These are phyloP conservation scores for Sphaerophoria rueppellii DNA, from an alignment of 2,888 invertebrate genomes.

Conservation along the genomic window DNA sequence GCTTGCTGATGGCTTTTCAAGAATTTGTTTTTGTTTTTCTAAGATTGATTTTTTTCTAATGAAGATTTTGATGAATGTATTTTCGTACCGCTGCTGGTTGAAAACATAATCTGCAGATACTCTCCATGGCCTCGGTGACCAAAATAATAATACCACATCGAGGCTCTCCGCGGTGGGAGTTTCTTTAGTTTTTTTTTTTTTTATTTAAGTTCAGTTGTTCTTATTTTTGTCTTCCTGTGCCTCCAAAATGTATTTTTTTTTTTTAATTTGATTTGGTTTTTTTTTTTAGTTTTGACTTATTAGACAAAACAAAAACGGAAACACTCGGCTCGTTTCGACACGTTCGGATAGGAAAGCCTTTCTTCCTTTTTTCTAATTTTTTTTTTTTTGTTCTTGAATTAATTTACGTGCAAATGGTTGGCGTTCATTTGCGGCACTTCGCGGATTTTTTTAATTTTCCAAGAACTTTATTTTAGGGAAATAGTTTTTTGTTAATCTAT, in stretches of 20 bases:
- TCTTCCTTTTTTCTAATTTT: conserved; percentile 1
- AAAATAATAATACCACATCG: conserved; percentile 73
- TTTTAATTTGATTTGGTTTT: conserved; percentile 27
- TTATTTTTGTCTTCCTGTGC: conserved; percentile 46
- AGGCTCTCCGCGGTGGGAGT: conserved; percentile 71
- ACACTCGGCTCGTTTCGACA: conserved; percentile 64
- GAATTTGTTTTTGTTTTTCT: conserved; percentile 54
- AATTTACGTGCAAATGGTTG: conserved; percentile 62
- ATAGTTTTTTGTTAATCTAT: conserved; percentile 22
- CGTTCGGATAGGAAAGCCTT: conserved; percentile 24
- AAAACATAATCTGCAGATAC: conserved; percentile 82
- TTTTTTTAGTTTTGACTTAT: conserved; percentile 28
- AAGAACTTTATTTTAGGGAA: not conserved
- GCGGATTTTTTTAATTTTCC: conserved; percentile 41
- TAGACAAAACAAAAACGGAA: conserved; percentile 71
- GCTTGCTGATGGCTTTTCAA: conserved; percentile 51
- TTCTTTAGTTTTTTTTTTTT: not conserved
- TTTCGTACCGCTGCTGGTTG: conserved; percentile 81
- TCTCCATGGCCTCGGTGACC: conserved; percentile 79
- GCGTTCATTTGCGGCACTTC: conserved; percentile 58
- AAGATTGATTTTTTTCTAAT: conserved; percentile 62
- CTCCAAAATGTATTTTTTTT: conserved; percentile 52
- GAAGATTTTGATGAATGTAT: conserved; percentile 44
- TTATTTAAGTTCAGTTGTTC: conserved; percentile 24
- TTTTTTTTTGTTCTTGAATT: conserved; percentile 41